phyloP scores from a whole-genome alignment of 1,140 invertebrate genomes.

The Drosophila oshimai region DNA sequence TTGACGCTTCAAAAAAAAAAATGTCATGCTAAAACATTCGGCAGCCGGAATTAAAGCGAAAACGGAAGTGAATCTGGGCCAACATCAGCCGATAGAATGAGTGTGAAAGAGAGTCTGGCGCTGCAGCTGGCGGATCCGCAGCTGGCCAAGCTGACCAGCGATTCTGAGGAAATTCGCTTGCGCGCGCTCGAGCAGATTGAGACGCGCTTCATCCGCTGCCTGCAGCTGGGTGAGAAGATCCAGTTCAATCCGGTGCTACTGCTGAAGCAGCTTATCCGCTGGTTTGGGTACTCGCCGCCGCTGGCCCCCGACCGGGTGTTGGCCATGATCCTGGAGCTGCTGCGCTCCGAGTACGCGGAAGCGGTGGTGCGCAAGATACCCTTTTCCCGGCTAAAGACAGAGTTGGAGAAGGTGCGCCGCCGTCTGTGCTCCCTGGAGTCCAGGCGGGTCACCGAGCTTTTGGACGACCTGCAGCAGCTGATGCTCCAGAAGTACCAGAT shows the following conservation, averaged over 20 bases:
- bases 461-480: slow-evolving; percentile 46
- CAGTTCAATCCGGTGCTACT: slow-evolving; percentile 57
- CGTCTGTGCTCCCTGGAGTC: slow-evolving; percentile 11
- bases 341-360: slow-evolving; percentile 49
- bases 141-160: slow-evolving; percentile 58
- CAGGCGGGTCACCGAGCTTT: slow-evolving; percentile 16
- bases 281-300: slow-evolving; percentile 55
- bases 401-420: slow-evolving; percentile 54
- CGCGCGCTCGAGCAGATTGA: slow-evolving; percentile 67
- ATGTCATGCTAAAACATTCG: slow-evolving; percentile 1
- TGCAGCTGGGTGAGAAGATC: slow-evolving; percentile 39
- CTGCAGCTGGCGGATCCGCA: slow-evolving; percentile 24
- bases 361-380: slow-evolving; percentile 46
- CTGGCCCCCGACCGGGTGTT: slow-evolving; percentile 52
- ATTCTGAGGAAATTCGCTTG: slow-evolving; percentile 68
- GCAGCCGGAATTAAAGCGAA: background rate
- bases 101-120: background rate
- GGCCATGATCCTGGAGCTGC: slow-evolving; percentile 52
- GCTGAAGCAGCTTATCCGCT: slow-evolving; percentile 74
- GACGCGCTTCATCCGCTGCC: slow-evolving; percentile 47
- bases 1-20: slow-evolving; percentile 3
- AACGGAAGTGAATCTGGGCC: background rate
- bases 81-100: background rate
- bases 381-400: slow-evolving; percentile 30
- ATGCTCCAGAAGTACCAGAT: slow-evolving; percentile 19